A percentile compares a stretch with the other conserved stretches of the same genome.
Conservation (phyloP, 2,113 vertebrate genomes). For the Elachura formosa region DNA sequence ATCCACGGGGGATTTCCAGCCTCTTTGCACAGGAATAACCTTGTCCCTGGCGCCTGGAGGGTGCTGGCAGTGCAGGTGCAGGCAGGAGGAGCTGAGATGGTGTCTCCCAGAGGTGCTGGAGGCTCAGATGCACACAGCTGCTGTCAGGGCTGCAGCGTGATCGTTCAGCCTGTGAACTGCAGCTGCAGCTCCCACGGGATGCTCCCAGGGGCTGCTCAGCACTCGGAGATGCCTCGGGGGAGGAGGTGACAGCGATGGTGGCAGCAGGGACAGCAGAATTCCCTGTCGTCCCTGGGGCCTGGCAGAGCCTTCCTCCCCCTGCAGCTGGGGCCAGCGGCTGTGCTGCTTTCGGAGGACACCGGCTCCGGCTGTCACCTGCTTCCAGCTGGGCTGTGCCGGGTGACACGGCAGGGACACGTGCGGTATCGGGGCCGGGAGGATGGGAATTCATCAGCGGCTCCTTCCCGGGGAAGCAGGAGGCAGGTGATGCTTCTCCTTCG, state of each 20-base stretch:
- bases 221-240: background rate
- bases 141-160: background rate
- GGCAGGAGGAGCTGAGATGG: background rate
- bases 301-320: background rate
- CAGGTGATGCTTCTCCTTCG: background rate
- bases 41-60: background rate
- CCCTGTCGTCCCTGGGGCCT: background rate
- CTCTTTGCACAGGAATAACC: background rate
- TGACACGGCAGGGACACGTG: background rate
- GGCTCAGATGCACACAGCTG: background rate
- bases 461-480: background rate
- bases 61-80: background rate
- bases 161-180: accelerated
- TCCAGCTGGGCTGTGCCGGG: background rate
- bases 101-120: background rate
- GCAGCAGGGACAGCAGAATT: background rate
- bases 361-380: background rate
- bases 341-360: background rate
- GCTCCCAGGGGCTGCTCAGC: background rate
- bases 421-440: background rate
- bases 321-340: background rate
- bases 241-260: background rate
- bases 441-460: background rate
- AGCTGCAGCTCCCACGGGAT: background rate
- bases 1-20: background rate